phyloP scores from a whole-genome alignment of 23 tunicate genomes.

The Phallusia fumigata region DNA sequence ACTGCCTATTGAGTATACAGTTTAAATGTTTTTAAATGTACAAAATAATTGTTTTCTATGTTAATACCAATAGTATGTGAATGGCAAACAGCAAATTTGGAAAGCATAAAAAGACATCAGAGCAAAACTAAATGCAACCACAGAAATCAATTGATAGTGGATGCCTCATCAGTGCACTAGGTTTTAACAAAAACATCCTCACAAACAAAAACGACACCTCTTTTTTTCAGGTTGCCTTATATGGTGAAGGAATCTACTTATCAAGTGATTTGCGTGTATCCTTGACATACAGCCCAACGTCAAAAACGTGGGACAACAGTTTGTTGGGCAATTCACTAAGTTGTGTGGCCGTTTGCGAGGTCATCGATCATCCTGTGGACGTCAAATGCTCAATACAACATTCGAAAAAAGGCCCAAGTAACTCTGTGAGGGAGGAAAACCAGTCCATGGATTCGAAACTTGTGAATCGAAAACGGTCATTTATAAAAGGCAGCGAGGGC shows the following conservation, averaged over 20 bases:
- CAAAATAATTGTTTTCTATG: no score
- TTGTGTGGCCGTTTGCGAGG: slow-evolving; percentile 81
- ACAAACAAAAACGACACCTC: no score
- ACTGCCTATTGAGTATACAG: not conserved
- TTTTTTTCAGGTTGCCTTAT: slow-evolving; percentile 54
- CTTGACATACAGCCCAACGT: slow-evolving; percentile 55
- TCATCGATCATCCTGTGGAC: slow-evolving; percentile 76
- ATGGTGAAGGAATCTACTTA: slow-evolving; percentile 92
- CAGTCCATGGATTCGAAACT: not conserved
- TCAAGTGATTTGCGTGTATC: slow-evolving; percentile 63
- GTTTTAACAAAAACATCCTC: no score
- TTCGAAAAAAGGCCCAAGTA: not conserved
- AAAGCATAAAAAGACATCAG: no score
- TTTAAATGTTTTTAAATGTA: not conserved
- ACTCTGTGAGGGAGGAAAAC: not conserved
- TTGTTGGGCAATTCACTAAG: slow-evolving; percentile 66
- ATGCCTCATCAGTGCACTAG: no score
- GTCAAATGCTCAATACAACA: slow-evolving; percentile 69
- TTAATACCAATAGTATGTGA: no score
- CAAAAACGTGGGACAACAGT: slow-evolving; percentile 48
- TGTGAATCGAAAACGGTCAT: slow-evolving; percentile 30
- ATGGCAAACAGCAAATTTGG: no score
- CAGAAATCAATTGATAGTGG: no score
- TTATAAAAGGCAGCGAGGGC: slow-evolving; percentile 81
- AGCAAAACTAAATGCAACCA: no score